Evolutionary conservation across 1,140 invertebrate genomes (phyloP).

Genomic region (Metopolophium dirhodum): DNA sequence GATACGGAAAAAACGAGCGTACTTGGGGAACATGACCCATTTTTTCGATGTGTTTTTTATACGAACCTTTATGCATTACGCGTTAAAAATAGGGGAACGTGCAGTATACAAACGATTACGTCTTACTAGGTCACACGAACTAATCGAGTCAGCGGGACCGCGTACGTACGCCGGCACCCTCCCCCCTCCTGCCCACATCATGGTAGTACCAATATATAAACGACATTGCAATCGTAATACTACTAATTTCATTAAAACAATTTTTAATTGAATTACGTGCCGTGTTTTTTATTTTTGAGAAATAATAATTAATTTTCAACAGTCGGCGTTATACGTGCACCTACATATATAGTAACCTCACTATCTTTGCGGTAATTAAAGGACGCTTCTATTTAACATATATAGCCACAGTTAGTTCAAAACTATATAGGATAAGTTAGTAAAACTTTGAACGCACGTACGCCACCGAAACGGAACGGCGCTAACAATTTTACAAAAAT

Average conservation of each 20-base stretch:
- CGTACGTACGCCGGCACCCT: too few relatives aligned
- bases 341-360: not conserved
- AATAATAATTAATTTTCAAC: constrained; percentile 10
- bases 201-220: not conserved
- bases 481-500: not conserved
- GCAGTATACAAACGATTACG: not conserved
- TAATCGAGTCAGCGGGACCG: not conserved
- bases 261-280: not conserved
- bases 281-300: not conserved
- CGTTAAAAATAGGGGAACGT: not conserved
- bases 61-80: not conserved
- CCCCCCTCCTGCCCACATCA: not conserved
- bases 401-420: not conserved
- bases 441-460: not conserved
- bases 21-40: not conserved
- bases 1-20: not conserved
- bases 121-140: constrained; percentile 18
- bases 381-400: not conserved
- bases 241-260: constrained; percentile 2
- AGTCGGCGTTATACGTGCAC: not conserved
- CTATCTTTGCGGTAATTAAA: not conserved
- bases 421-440: not conserved
- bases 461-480: too few relatives aligned
- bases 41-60: not conserved
- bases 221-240: not conserved